Evolutionary conservation across 2,797 vertebrate genomes (phyloP).

Genomic region (Centroberyx gerrardi): DNA sequence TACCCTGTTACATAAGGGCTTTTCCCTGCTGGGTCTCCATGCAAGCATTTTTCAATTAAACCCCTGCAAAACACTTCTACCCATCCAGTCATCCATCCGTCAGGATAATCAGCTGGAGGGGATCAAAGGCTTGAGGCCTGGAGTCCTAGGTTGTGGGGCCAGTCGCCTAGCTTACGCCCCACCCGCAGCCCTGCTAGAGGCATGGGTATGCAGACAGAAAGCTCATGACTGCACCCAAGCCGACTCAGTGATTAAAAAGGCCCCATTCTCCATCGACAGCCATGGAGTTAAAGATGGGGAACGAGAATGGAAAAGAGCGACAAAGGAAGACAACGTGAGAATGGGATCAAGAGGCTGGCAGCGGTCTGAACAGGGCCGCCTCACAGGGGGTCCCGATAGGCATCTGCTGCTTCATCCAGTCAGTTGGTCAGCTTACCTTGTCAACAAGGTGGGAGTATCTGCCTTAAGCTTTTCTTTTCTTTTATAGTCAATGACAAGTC

Average conservation of each 20-base stretch:
- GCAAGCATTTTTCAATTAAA: slow-evolving; percentile 76
- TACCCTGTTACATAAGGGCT: slow-evolving; percentile 65
- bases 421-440: slow-evolving; percentile 61
- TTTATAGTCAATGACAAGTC: slow-evolving; percentile 25
- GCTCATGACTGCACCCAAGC: slow-evolving; percentile 28
- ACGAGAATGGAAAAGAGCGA: slow-evolving; percentile 49
- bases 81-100: slow-evolving; percentile 64
- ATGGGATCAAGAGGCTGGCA: slow-evolving; percentile 66
- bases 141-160: slow-evolving; percentile 61
- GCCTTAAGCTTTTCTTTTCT: slow-evolving; percentile 31
- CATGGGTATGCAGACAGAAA: slow-evolving; percentile 51
- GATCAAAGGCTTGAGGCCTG: slow-evolving; percentile 77
- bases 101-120: slow-evolving; percentile 73
- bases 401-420: slow-evolving; percentile 43
- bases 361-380: slow-evolving; percentile 38
- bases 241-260: slow-evolving; percentile 38
- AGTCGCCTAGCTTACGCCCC: slow-evolving; percentile 47
- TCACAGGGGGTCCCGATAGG: slow-evolving; percentile 36
- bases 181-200: slow-evolving; percentile 39
- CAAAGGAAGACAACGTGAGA: slow-evolving; percentile 33
- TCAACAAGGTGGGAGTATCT: slow-evolving; percentile 52
- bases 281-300: slow-evolving; percentile 45
- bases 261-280: slow-evolving; percentile 19
- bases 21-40: slow-evolving; percentile 65
- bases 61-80: slow-evolving; percentile 34